These are phyloP conservation scores for Drosophila ercepeae DNA, from an alignment of 1,140 invertebrate genomes.

Conservation along the genomic window DNA sequence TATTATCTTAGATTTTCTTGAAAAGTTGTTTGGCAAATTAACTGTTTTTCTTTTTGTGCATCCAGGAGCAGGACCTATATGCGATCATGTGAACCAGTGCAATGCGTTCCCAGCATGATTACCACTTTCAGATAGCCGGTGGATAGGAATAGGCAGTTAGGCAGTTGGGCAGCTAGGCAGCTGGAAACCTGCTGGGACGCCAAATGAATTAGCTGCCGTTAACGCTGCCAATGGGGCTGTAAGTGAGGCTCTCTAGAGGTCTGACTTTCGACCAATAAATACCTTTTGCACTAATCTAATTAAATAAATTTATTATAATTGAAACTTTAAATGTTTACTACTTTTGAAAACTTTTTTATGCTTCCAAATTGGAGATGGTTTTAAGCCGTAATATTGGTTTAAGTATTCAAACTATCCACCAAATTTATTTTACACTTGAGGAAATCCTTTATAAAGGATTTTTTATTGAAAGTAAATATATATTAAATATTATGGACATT, in stretches of 20 bases:
- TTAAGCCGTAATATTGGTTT: too few species aligned
- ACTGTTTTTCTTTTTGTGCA: neutral
- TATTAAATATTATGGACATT: too few species aligned
- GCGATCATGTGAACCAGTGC: slow-evolving; percentile 46
- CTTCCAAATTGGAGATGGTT: too few species aligned
- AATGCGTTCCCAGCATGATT: slow-evolving; percentile 70
- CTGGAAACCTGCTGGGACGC: slow-evolving; percentile 72
- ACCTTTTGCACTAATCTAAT: neutral
- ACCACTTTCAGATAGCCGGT: slow-evolving; percentile 68
- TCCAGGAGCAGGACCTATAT: slow-evolving; percentile 49
- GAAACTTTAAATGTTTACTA: too few species aligned
- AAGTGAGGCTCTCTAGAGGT: neutral
- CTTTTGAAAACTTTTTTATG: too few species aligned
- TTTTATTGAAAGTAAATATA: too few species aligned
- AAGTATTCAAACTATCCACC: too few species aligned
- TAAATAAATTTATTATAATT: neutral
- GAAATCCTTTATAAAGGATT: too few species aligned
- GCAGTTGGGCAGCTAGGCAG: too few species aligned
- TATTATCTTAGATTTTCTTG: too few species aligned
- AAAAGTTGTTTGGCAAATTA: neutral
- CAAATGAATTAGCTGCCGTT: slow-evolving; percentile 71
- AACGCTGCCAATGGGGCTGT: slow-evolving; percentile 21
- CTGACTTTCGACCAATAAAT: neutral
- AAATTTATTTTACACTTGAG: too few species aligned
- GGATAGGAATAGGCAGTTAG: slow-evolving; percentile 16